Conservation (phyloP, 2,113 vertebrate genomes). For the Perognathus longimembris region DNA sequence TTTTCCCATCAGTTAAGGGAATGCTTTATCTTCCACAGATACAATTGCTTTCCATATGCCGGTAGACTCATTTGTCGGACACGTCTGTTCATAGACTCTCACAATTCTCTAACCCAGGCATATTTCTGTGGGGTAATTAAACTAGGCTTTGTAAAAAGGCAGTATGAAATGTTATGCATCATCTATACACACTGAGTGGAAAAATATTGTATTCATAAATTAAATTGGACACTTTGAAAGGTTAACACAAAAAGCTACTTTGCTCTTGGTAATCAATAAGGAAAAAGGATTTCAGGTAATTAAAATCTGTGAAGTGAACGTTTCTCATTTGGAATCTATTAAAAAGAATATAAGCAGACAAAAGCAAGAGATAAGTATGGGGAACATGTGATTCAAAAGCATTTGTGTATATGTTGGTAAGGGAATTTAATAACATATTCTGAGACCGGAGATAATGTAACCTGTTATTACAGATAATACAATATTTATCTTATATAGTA, state of each 20-base stretch:
- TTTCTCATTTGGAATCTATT: slow-evolving; percentile 78
- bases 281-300: slow-evolving; percentile 84
- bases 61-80: neutral
- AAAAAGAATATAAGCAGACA: slow-evolving; percentile 73
- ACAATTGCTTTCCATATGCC: slow-evolving; percentile 18
- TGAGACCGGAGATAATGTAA: slow-evolving; percentile 5
- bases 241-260: slow-evolving; percentile 81
- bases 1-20: slow-evolving; percentile 37
- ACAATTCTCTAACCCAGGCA: slow-evolving; percentile 56
- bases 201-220: slow-evolving; percentile 80
- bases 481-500: neutral
- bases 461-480: slow-evolving; percentile 9
- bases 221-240: slow-evolving; percentile 85
- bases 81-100: slow-evolving; percentile 30
- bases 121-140: slow-evolving; percentile 76
- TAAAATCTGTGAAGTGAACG: slow-evolving; percentile 84
- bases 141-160: slow-evolving; percentile 69
- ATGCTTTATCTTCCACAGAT: slow-evolving; percentile 16
- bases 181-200: slow-evolving; percentile 71
- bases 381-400: slow-evolving; percentile 70
- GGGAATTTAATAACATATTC: slow-evolving; percentile 43
- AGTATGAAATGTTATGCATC: slow-evolving; percentile 50
- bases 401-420: slow-evolving; percentile 20
- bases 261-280: slow-evolving; percentile 81
- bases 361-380: slow-evolving; percentile 77